phyloP scores from a whole-genome alignment of 2,888 invertebrate species.

The Drosophila borborema region DNA sequence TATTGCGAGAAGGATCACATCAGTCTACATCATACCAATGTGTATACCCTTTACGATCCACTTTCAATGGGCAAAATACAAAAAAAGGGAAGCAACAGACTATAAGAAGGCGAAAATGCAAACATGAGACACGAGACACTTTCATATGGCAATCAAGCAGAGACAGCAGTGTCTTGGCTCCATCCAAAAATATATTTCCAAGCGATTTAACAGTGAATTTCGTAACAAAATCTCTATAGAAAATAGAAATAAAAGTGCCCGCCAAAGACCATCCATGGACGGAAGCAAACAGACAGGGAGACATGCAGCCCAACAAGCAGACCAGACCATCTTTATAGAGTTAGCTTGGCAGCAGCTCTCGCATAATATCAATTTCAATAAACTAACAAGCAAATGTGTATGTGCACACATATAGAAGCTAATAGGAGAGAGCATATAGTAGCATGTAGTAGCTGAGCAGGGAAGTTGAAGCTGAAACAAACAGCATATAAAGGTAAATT shows the following conservation, averaged over 20 bases:
- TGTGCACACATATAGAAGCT: conserved; percentile 31
- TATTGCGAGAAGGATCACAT: too few species aligned
- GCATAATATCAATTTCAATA: conserved; percentile 77
- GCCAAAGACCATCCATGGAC: conserved; percentile 34
- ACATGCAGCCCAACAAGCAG: conserved; percentile 6
- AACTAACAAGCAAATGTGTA: conserved; percentile 69
- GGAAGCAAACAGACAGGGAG: conserved; percentile 13
- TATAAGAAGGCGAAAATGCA: conserved; percentile 18
- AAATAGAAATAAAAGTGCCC: conserved; percentile 60
- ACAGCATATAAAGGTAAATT: conserved; percentile 63
- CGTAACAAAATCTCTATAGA: conserved; percentile 60
- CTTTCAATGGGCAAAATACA: neutral
- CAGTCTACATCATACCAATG: neutral
- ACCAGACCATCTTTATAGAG: conserved; percentile 41
- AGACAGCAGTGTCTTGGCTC: conserved; percentile 20
- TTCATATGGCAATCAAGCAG: conserved; percentile 53
- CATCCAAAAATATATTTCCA: conserved; percentile 59
- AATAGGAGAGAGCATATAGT: conserved; percentile 26
- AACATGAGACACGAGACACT: conserved; percentile 38
- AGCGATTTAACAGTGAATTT: conserved; percentile 73
- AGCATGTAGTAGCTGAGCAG: conserved; percentile 28
- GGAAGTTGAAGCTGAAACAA: conserved; percentile 18
- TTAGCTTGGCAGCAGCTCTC: conserved; percentile 50
- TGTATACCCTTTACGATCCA: neutral
- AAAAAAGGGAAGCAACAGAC: neutral